These are phyloP conservation scores for Campoletis sonorensis DNA, from an alignment of 1,140 invertebrate species.

Conservation along the genomic window DNA sequence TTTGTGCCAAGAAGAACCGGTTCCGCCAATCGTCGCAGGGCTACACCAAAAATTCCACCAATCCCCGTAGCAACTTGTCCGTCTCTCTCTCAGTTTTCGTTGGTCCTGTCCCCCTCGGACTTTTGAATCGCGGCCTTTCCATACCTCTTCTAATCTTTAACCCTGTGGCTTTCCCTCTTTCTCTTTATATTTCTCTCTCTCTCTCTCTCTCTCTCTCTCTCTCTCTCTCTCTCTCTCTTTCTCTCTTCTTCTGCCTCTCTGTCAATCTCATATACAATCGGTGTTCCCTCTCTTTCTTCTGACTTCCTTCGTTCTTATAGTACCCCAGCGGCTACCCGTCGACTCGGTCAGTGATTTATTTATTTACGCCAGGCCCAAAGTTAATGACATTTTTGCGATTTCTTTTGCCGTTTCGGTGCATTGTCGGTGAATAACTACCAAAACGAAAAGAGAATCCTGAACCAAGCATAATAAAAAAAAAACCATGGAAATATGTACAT, in stretches of 20 bases:
- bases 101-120: neutral
- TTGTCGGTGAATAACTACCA: neutral
- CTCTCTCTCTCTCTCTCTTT: neutral
- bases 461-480: neutral
- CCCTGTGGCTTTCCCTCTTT: slow-evolving; percentile 5
- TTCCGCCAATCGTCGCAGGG: slow-evolving; percentile 16
- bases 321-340: neutral
- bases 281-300: slow-evolving; percentile 37
- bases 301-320: neutral
- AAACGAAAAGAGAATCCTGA: neutral
- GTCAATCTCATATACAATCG: slow-evolving; percentile 9
- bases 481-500: neutral
- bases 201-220: slow-evolving; percentile 31
- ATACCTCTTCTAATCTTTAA: slow-evolving; percentile 30
- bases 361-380: slow-evolving; percentile 50
- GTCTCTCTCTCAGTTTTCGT: neutral
- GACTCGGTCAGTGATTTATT: slow-evolving; percentile 50
- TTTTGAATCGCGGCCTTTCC: neutral
- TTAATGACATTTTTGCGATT: slow-evolving; percentile 47
- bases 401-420: slow-evolving; percentile 2
- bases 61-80: slow-evolving; percentile 26
- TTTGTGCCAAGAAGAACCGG: slow-evolving; percentile 29
- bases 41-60: slow-evolving; percentile 29
- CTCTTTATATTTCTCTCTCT: too few relatives aligned
- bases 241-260: too few relatives aligned